Base-by-base conservation (phyloP, 2,113 vertebrate genomes). In the Centropristis striata region DNA sequence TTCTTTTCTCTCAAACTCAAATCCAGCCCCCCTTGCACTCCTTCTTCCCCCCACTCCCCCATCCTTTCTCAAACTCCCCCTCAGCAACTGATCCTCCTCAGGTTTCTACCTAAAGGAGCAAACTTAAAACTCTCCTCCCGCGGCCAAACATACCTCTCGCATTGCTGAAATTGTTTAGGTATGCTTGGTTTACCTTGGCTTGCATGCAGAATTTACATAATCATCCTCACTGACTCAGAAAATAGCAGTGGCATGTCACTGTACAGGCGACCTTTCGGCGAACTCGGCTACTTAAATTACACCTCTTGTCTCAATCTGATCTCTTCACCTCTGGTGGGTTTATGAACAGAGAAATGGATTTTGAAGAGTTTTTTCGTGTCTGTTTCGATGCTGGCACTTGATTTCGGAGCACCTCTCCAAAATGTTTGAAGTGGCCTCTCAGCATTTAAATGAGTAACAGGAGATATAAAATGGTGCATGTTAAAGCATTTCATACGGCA, bases 131-230 rank as follows among this genome's bases (percentile, higher is more conserved):
- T 70, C 23, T 18, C 25, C 53, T 60, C 28, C 49, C 42, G 3
- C 18, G 55, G 46, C 58, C 70, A 73, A 80, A 78, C 66, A 69
- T 74, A 55, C 63, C 50, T 63, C 37, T 27, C 64, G 39, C 75
- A 13, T 76, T 54, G 59, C 70, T 73, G 53, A 69, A 78, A 75
- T 83, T 27, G 39, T 81, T 80, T 53, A 49, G 15, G 41, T 42
- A 70, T 76, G 71, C 54, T 83, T 78, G 78, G 61, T 70, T 88
- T 75, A 73, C 72, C 72, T 86, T 57, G 9, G 21, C 65, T 72
- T 66, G 69, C 85, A 9, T 58, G 78, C 58, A 63, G 44, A 63
- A 86, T 83, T 57, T 59, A 73, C 83, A 79, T 60, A 70, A 75
- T 63, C 63, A 23, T 65, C 85, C 15, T 74, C 79, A 71, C 15